Evolutionary conservation across 2,797 vertebrate genomes (phyloP).

Genomic region (Rhabdophis nuchalis): DNA sequence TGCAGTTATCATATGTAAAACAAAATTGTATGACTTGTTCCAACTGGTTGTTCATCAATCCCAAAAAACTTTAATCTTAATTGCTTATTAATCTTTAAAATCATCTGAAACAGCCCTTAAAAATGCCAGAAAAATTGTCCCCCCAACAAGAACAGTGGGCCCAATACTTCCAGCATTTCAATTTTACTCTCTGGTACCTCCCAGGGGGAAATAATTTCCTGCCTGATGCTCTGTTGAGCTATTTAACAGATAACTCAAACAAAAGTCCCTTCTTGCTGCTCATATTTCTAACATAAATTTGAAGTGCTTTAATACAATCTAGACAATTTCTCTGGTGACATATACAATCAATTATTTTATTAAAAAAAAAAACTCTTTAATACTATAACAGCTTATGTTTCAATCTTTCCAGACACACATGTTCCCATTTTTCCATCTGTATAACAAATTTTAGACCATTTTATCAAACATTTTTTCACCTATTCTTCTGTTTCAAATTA

Average conservation of each 20-base stretch:
- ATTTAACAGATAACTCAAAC: neutral
- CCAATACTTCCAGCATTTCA: too few relatives aligned
- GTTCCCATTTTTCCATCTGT: neutral
- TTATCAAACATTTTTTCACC: neutral
- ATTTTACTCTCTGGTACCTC: too few relatives aligned
- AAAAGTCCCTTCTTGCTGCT: neutral
- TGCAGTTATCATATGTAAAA: neutral
- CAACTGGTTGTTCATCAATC: neutral
- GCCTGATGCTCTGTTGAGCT: neutral
- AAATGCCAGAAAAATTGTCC: too few relatives aligned
- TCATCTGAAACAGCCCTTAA: neutral
- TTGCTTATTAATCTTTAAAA: neutral
- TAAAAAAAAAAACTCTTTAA: neutral
- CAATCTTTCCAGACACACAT: neutral
- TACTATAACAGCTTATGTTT: neutral
- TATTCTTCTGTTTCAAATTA: neutral
- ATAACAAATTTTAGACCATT: neutral
- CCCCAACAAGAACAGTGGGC: too few relatives aligned
- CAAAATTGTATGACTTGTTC: neutral
- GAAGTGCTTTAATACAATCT: neutral
- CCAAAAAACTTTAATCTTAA: neutral
- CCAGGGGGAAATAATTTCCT: too few relatives aligned
- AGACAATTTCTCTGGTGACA: neutral
- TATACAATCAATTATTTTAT: neutral
- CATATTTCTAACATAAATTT: neutral